phyloP scores from a whole-genome alignment of 23 tunicate genomes.

The Styela plicata region DNA sequence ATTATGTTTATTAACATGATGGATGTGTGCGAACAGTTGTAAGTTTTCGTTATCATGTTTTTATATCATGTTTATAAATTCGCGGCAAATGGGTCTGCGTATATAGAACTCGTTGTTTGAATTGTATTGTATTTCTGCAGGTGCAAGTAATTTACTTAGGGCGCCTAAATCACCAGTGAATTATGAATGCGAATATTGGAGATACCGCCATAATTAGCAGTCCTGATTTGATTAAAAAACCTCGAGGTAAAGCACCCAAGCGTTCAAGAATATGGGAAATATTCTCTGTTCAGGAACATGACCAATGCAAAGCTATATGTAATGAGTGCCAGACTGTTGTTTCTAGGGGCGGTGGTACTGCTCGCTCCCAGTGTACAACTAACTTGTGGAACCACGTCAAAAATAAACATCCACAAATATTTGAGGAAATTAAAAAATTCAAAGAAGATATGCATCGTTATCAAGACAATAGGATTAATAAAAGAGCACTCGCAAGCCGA shows the following conservation, averaged over 20 bases:
- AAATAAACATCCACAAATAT: conserved; percentile 1
- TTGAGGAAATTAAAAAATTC: background rate
- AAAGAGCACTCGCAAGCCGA: background rate
- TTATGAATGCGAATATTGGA: background rate
- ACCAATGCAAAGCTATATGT: conserved; percentile 8
- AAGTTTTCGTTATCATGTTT: too few relatives aligned
- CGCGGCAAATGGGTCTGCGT: too few relatives aligned
- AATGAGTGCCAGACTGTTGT: background rate
- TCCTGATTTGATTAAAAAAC: background rate
- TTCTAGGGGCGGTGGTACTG: conserved; percentile 19
- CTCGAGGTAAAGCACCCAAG: background rate
- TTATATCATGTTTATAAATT: too few relatives aligned
- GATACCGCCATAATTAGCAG: background rate
- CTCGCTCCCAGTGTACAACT: conserved; percentile 15
- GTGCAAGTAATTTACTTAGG: too few relatives aligned
- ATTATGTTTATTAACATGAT: too few relatives aligned
- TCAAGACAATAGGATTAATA: background rate
- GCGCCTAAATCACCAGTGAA: too few relatives aligned
- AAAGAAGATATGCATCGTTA: conserved; percentile 9
- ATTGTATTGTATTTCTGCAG: too few relatives aligned
- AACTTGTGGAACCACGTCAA: conserved; percentile 17
- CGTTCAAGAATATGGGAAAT: conserved; percentile 25
- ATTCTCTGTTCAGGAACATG: background rate
- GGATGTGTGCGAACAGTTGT: too few relatives aligned
- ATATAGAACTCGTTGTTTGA: too few relatives aligned